Conservation (phyloP, 1,140 invertebrate species). For the Drosophila kanapiae region DNA sequence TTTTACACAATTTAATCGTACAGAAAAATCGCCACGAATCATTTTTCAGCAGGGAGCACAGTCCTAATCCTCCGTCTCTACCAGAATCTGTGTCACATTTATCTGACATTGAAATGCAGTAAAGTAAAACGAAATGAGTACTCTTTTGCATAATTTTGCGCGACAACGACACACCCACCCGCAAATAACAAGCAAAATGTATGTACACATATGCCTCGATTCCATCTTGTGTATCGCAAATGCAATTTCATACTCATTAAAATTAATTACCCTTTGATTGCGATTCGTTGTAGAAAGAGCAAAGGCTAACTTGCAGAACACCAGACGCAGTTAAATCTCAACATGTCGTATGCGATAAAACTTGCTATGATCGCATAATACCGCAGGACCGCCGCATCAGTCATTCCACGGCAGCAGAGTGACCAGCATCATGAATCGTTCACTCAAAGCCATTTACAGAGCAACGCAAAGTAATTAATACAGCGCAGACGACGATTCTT, state of each 20-base stretch:
- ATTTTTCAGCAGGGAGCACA: too few species aligned
- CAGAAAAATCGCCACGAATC: too few species aligned
- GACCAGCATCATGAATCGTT: constrained; percentile 35
- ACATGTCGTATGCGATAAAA: constrained; percentile 42
- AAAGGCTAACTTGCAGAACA: constrained; percentile 41
- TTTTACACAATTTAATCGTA: neutral
- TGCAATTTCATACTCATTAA: constrained; percentile 68
- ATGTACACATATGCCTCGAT: constrained; percentile 21
- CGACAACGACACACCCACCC: constrained; percentile 15
- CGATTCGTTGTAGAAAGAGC: constrained; percentile 10
- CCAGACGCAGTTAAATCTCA: constrained; percentile 30
- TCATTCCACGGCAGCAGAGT: constrained; percentile 9
- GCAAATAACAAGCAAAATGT: constrained; percentile 7
- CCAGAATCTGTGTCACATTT: constrained; percentile 22
- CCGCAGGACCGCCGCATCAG: constrained; percentile 18
- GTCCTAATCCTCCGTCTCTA: too few species aligned
- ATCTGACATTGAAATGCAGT: constrained; percentile 40
- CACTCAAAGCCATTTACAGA: constrained; percentile 65
- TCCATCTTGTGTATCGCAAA: constrained; percentile 45
- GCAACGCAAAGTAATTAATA: constrained; percentile 81
- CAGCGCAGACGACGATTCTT: constrained; percentile 26
- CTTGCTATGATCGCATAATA: constrained; percentile 21
- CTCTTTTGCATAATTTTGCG: constrained; percentile 60
- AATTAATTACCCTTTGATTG: constrained; percentile 70
- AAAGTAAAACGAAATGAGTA: neutral